A percentile compares a stretch with the other conserved stretches of the same genome.
Conservation (phyloP, 2,888 invertebrate genomes). For the Chrysina gloriosa region DNA sequence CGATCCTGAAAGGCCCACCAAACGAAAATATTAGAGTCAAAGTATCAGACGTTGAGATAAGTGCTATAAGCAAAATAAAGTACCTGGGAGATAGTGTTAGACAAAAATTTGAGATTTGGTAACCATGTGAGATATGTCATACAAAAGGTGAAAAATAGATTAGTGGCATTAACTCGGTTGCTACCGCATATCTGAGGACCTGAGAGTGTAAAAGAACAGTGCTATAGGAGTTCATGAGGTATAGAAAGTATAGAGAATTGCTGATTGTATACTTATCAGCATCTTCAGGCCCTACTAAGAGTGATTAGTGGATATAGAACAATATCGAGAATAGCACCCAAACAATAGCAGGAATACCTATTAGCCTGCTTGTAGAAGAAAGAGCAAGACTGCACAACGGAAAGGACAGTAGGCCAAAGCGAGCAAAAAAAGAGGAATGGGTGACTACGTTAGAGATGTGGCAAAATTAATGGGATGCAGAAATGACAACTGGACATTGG, state of each 20-base stretch:
- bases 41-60: too few species aligned
- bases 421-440: too few species aligned
- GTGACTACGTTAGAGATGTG: too few species aligned
- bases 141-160: neutral
- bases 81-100: neutral
- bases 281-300: neutral
- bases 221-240: neutral
- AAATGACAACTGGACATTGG: too few species aligned
- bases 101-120: too few species aligned
- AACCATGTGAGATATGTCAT: too few species aligned
- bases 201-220: neutral
- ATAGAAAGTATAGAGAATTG: too few species aligned
- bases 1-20: too few species aligned
- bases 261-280: too few species aligned
- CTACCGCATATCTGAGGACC: neutral
- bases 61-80: neutral
- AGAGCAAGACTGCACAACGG: neutral
- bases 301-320: too few species aligned
- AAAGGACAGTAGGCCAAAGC: neutral
- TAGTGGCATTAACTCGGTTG: neutral
- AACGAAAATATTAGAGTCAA: too few species aligned
- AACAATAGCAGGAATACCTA: neutral
- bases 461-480: too few species aligned
- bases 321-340: neutral
- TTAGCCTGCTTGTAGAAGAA: neutral